Evolutionary conservation across 2,113 vertebrate genomes (phyloP), one percentile per base, ranked within the genome.

Genomic region (Jacana jacana): DNA sequence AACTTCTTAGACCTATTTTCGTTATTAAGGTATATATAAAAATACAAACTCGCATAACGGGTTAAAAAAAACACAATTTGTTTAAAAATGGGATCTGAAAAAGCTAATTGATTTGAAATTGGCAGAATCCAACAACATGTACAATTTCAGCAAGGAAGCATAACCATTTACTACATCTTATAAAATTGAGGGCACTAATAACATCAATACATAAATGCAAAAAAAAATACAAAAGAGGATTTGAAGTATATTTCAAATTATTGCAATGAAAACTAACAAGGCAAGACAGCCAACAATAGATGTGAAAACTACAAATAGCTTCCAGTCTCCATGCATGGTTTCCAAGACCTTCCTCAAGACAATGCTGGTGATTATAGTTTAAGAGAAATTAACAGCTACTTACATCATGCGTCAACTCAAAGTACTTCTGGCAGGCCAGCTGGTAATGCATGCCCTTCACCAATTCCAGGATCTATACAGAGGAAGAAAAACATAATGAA

Each of bases 391-490:
- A 81, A 91, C 51, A 80, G 86, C 39, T 96, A 98, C 99, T 99
- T 98, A 99, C 99, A 88, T 98, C 98, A 96, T 99, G 99, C 2
- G 98, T 99, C 97, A 99, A 93, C 97, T 99, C 99, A 55, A 99
- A 99, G 98, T 99, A 99, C 96, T 99, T 99, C 97, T 99, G 99
- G 97, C 99, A 99, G 61, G 99, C 99, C 97, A 99, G 98, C 90
- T 99, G 99, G 96, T 98, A 99, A 98, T 99, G 99, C 98, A 99
- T 99, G 65, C 99, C 99, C 97, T 99, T 99, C 86, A 99, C 99
- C 96, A 99, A 97, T 81, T 99, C 99, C 98, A 99, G 95, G 95
- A 99, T 98, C 99, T 99, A 87, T 30, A 94, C 2, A 60, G 42
- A 91, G 39, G 66, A 18, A 97, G 81, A 96, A 95, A 55, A 82